These are phyloP conservation scores for Heterohyrax brucei DNA, from an alignment of 2,797 vertebrate species.

Conservation along the genomic window DNA sequence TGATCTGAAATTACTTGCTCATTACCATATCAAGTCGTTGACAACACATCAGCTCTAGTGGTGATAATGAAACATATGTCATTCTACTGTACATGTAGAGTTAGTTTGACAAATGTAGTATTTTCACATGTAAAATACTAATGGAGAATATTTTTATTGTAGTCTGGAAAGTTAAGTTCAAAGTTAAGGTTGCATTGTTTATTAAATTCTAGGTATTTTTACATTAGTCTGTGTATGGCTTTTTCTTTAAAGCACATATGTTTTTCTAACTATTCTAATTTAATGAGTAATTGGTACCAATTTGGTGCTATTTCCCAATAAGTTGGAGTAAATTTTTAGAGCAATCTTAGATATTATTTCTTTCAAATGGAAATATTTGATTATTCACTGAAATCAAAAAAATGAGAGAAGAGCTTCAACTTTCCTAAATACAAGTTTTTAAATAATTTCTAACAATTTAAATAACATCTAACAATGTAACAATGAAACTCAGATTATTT, in stretches of 20 bases:
- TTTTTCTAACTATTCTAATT: not conserved
- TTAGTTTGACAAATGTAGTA: not conserved
- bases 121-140: not conserved
- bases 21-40: conserved; percentile 8
- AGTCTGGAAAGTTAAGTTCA: conserved; percentile 12
- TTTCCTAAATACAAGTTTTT: not conserved
- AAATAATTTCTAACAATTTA: not conserved
- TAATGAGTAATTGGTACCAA: not conserved
- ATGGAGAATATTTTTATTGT: not conserved
- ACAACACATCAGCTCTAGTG: not conserved
- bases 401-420: not conserved
- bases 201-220: not conserved
- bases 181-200: not conserved
- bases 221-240: not conserved
- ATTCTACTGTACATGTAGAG: not conserved
- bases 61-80: not conserved
- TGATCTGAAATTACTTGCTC: conserved; percentile 28
- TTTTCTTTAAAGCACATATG: not conserved
- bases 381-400: not conserved
- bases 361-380: not conserved
- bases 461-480: not conserved
- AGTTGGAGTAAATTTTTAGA: not conserved
- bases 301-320: not conserved
- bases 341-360: not conserved
- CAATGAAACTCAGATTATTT: not conserved